A percentile compares a stretch with the other conserved stretches of the same genome.
phyloP scores from a whole-genome alignment of 92 coral and sea anemone genomes.

The Phymanthus crucifer region DNA sequence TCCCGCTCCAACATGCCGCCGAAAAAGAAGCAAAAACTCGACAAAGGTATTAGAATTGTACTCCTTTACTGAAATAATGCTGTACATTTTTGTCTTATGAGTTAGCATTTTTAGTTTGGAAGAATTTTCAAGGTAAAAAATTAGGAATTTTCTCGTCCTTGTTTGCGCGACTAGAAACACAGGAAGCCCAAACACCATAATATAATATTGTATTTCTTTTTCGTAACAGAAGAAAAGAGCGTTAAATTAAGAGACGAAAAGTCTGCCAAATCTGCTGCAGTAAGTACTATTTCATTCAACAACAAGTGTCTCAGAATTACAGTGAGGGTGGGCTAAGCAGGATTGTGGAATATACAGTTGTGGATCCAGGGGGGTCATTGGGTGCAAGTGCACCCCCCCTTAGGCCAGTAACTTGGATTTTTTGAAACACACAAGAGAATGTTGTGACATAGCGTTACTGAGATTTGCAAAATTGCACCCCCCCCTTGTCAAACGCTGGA shows the following conservation, averaged over 20 bases:
- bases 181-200: neutral
- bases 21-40: conserved; percentile 24
- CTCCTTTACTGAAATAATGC: neutral
- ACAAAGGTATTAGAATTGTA: neutral
- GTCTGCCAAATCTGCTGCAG: neutral
- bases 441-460: no score
- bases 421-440: no score
- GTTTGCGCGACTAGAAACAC: neutral
- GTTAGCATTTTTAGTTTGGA: neutral
- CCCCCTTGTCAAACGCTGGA: no score
- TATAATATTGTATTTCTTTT: neutral
- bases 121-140: neutral
- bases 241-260: neutral
- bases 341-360: no score
- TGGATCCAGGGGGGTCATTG: no score
- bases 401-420: no score
- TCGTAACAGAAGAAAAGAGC: neutral
- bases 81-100: neutral
- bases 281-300: neutral
- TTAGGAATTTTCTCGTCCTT: neutral
- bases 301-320: no score
- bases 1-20: conserved; percentile 19
- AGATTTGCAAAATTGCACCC: no score
- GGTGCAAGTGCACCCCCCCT: no score
- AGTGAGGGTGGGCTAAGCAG: no score